Base-by-base conservation (phyloP, 2,888 invertebrate genomes). In the Argyra leucocephala region DNA sequence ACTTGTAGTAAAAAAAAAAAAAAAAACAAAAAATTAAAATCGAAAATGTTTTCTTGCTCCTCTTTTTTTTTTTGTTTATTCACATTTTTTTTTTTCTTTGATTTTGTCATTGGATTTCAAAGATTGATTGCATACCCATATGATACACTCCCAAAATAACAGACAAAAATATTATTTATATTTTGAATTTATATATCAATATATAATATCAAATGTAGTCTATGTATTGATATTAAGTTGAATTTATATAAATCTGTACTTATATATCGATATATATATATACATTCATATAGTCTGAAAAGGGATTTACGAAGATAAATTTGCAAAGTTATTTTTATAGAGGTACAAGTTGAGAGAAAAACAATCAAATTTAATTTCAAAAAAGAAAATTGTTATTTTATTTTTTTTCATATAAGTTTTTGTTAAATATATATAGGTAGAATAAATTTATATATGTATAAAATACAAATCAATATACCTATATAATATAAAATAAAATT, bases 291-390 rank as follows among this genome's bases (percentile, higher is more conserved):
- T 31, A 31, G 31, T 31, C 12, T 31, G 48, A 48, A n/a, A 48
- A 48, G 48, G 48, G 48, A 48, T 48, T 48, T 48, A 48, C 48
- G 48, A 48, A 48, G 48, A 48, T 48, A 48, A 48, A 48, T 48
- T 48, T 48, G 5, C 48, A 48, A 48, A 5, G 48, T 18, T 48
- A 18, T 48, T 48, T 48, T 48, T 48, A 48, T 48, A 48, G 48
- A 48, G 48, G 48, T 48, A 48, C 48, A n/a, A 48, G n/a, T 48
- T n/a, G 31, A 26, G 26, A n/a, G n/a, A n/a, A 48, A 48, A 37
- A 15, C 5, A 48, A 48, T 15, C 18, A 15, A 48, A 48, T 48
- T 48, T 48, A 48, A 48, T 48, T 48, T 48, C 15, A 18, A 48
- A 1, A 9, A 48, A 48, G 18, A 48, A 48, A 48, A 31, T n/a